Evolutionary conservation across 1,140 invertebrate species (phyloP), one percentile per base, ranked within the genome.

Genomic region (Theocolax elegans): DNA sequence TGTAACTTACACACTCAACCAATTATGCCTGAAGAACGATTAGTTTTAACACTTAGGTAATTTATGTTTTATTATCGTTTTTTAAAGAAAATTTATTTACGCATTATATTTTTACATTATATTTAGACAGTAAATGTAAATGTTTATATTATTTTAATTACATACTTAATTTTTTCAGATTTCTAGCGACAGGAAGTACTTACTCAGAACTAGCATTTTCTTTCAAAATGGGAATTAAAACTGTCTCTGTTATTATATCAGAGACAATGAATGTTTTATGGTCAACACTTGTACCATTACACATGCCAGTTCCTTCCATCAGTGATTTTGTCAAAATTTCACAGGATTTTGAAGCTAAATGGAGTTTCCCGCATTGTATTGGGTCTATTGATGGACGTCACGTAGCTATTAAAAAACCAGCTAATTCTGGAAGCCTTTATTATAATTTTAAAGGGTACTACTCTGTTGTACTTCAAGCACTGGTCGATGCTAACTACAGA

Each of bases 401-500:
- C 62, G 62, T 86, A 27, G 19, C 71, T 3, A 80, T 85, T 10
- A 31, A 67, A 76, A 68, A 64, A 31, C 69, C 88, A 82, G n/a
- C 23, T 29, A 78, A 79, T 42, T 77, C 74, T 59, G 85, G 84
- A 48, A 75, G 78, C 9, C 27, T 75, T 9, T 87, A 74, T 74
- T 85, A 77, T 62, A 87, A 87, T 72, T 85, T 87, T 56, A 87
- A 87, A 71, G 54, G 75, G 0, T 79, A 71, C 72, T 87, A 82
- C 75, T 85, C 80, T 21, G 78, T 87, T 46, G 83, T 88, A 25
- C 70, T 89, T 9, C 74, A 87, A 40, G 87, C 82, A 3, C 46
- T 88, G 10, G 85, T 85, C 23, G 85, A 89, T 78, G 81, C 82
- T 3, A 76, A 87, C 64, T 87, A 81, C 72, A 80, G 81, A 68